These are phyloP conservation scores for Mythimna ferrago DNA, from an alignment of 2,888 invertebrate species.

Conservation along the genomic window DNA sequence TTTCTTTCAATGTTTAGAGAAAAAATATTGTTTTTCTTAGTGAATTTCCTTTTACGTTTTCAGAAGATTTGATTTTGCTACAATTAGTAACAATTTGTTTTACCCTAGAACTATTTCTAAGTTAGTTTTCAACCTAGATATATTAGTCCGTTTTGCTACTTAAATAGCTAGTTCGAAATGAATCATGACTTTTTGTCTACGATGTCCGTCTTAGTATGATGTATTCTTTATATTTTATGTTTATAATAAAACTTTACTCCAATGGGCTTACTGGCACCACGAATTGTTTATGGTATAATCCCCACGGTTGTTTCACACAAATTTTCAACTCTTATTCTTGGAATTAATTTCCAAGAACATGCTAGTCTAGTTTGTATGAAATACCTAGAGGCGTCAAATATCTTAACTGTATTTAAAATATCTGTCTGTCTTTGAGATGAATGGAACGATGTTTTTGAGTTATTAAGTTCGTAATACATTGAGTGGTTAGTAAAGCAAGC, in stretches of 20 bases:
- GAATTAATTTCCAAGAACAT: too few relatives aligned
- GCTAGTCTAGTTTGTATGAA: too few relatives aligned
- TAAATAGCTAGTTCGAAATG: constrained; percentile 5
- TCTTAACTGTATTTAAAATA: background rate
- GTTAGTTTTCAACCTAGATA: constrained; percentile 26
- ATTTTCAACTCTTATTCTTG: too few relatives aligned
- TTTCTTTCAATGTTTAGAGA: constrained; percentile 10
- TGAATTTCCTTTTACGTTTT: constrained; percentile 12
- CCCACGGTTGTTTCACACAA: too few relatives aligned
- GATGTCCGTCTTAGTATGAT: background rate
- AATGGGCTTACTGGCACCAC: background rate
- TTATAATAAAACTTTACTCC: background rate
- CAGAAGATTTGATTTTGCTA: constrained; percentile 4
- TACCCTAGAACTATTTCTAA: constrained; percentile 24
- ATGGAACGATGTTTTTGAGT: background rate
- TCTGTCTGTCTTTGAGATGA: too few relatives aligned
- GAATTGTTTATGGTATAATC: background rate
- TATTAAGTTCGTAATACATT: background rate
- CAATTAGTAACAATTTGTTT: constrained; percentile 36
- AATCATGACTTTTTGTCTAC: background rate
- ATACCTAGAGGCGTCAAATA: too few relatives aligned
- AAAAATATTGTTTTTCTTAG: background rate
- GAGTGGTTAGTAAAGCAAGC: background rate
- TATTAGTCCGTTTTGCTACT: constrained; percentile 16
- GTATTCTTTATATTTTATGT: background rate